Conservation (phyloP, 2,888 invertebrate genomes). For the Dendrolimus houi region DNA sequence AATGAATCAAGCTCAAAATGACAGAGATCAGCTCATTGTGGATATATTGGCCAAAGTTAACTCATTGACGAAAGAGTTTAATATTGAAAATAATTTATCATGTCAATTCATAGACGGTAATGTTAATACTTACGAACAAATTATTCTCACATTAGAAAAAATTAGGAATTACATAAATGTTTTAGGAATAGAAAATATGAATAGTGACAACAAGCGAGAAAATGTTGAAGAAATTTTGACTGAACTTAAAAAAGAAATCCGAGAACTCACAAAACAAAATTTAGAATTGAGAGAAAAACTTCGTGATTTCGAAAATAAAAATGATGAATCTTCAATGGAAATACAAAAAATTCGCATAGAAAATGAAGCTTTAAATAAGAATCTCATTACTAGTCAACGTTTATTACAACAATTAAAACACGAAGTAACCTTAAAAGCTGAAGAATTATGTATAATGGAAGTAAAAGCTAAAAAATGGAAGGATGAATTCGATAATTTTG, state of each 20-base stretch:
- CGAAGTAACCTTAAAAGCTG: conserved; percentile 36
- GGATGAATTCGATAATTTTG: conserved; percentile 31
- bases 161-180: conserved; percentile 24
- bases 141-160: conserved; percentile 33
- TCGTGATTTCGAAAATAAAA: conserved; percentile 22
- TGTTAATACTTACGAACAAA: conserved; percentile 21
- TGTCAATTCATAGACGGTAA: conserved; percentile 12
- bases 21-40: conserved; percentile 23
- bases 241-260: conserved; percentile 29
- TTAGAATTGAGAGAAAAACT: conserved; percentile 21
- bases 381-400: conserved; percentile 27
- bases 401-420: conserved; percentile 30
- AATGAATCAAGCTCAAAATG: conserved; percentile 10
- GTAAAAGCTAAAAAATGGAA: conserved; percentile 35
- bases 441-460: conserved; percentile 38
- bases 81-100: conserved; percentile 19
- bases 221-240: conserved; percentile 19
- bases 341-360: conserved; percentile 24
- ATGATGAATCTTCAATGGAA: conserved; percentile 19
- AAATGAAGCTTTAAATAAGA: conserved; percentile 22
- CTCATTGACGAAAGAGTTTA: conserved; percentile 20
- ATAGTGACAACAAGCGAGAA: conserved; percentile 12
- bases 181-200: conserved; percentile 15
- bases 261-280: conserved; percentile 28
- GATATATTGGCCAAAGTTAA: conserved; percentile 25